Evolutionary conservation across 92 coral and sea anemone genomes (phyloP).

Genomic region (Blastomussa wellsi): DNA sequence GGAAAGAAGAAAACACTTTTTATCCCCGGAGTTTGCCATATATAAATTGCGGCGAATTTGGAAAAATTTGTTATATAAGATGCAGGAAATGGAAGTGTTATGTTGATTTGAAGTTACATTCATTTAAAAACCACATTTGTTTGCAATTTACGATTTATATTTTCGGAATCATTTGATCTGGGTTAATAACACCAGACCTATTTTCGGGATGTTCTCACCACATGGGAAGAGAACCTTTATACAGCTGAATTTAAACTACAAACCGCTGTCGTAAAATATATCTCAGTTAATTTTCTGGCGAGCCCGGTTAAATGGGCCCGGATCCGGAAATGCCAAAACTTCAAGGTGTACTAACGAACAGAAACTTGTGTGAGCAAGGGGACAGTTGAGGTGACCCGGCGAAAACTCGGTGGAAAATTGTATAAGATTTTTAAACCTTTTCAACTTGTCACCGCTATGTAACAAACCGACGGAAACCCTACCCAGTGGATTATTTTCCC

Average conservation of each 20-base stretch:
- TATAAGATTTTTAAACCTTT: too few relatives aligned
- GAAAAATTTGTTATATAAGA: too few relatives aligned
- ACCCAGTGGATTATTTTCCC: too few relatives aligned
- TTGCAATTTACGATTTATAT: too few relatives aligned
- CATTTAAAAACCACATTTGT: neutral
- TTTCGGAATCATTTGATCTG: neutral
- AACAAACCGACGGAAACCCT: too few relatives aligned
- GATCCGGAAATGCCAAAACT: neutral
- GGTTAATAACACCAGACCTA: neutral
- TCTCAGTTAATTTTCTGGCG: neutral
- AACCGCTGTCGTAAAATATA: neutral
- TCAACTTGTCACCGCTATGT: too few relatives aligned
- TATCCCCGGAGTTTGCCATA: too few relatives aligned
- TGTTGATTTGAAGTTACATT: neutral
- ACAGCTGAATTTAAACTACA: neutral
- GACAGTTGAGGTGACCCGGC: neutral
- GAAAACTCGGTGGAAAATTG: neutral
- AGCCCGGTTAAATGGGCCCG: neutral
- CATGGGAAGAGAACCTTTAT: neutral
- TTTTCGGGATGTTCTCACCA: neutral
- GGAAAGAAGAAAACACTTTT: too few relatives aligned
- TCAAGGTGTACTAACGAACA: neutral
- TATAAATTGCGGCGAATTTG: too few relatives aligned
- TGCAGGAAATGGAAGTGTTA: neutral
- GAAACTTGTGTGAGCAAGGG: neutral